These are phyloP conservation scores for Galendromus occidentalis DNA, from an alignment of 1,140 invertebrate genomes.

Conservation along the genomic window DNA sequence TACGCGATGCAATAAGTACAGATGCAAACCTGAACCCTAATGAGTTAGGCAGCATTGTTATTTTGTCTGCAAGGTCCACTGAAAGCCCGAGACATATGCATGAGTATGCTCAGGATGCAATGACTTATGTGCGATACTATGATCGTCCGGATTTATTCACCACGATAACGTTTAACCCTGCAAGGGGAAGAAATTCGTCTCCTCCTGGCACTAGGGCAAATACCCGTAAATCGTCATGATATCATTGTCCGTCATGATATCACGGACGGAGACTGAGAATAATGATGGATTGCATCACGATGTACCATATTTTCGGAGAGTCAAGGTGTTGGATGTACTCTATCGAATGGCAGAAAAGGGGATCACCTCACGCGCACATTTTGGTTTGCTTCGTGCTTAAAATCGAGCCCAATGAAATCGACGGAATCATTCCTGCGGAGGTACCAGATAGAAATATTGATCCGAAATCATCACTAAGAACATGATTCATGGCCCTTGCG, in stretches of 20 bases:
- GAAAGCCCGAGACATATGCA: slow-evolving; percentile 14
- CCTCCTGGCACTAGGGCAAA: slow-evolving; percentile 12
- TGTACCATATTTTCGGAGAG: slow-evolving; percentile 9
- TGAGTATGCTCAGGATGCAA: slow-evolving; percentile 13
- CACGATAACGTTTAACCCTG: slow-evolving; percentile 28
- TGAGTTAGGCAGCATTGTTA: neutral
- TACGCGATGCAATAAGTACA: slow-evolving; percentile 15
- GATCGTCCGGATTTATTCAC: slow-evolving; percentile 27
- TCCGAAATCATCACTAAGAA: slow-evolving; percentile 17
- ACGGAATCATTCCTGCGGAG: neutral
- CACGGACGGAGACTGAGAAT: no score
- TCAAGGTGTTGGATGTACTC: slow-evolving; percentile 13
- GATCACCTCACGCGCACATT: slow-evolving; percentile 28
- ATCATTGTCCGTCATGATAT: slow-evolving; percentile 11
- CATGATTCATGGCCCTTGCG: slow-evolving; percentile 38
- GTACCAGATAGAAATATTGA: neutral
- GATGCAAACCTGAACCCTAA: slow-evolving; percentile 13
- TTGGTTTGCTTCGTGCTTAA: slow-evolving; percentile 20
- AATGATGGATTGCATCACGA: neutral
- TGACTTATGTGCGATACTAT: slow-evolving; percentile 19
- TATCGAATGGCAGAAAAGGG: slow-evolving; percentile 28
- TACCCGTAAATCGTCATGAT: slow-evolving; percentile 12
- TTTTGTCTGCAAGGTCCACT: neutral
- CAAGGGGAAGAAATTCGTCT: slow-evolving; percentile 25
- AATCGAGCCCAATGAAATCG: slow-evolving; percentile 18